Percentiles rank a stretch among this genome's conserved stretches.
These are phyloP conservation scores for Eilema depressum DNA, from an alignment of 2,888 invertebrate species.

Conservation along the genomic window DNA sequence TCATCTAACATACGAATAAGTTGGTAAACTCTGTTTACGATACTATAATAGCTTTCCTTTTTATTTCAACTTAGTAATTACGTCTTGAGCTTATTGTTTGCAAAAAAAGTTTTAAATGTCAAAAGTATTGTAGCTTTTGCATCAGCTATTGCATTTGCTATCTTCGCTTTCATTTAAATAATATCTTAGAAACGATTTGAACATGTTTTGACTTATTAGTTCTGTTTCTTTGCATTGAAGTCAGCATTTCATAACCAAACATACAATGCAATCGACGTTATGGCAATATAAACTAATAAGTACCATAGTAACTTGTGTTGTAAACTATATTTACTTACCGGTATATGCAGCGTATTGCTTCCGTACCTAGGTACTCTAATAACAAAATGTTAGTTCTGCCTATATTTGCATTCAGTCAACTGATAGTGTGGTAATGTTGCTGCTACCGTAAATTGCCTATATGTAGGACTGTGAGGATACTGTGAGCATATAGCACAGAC, in stretches of 20 bases:
- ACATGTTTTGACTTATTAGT: too few relatives aligned
- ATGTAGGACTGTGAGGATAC: not conserved
- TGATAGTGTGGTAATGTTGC: not conserved
- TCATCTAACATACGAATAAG: conserved; percentile 6
- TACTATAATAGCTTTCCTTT: conserved; percentile 13
- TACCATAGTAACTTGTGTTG: not conserved
- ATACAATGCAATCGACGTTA: not conserved
- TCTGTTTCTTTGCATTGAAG: not conserved
- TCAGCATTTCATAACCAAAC: not conserved
- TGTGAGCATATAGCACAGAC: too few relatives aligned
- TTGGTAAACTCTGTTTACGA: conserved; percentile 11
- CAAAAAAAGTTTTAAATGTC: not conserved
- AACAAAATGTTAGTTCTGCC: not conserved
- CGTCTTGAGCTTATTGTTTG: not conserved
- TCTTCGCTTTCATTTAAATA: too few relatives aligned
- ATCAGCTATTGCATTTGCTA: too few relatives aligned
- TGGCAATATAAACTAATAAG: not conserved
- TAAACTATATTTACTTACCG: not conserved
- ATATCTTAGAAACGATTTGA: not conserved
- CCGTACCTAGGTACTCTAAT: too few relatives aligned
- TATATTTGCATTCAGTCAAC: not conserved
- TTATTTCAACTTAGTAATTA: not conserved
- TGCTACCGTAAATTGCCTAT: not conserved
- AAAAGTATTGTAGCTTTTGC: not conserved
- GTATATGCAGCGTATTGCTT: not conserved